phyloP scores from a whole-genome alignment of 2,888 invertebrate species.

The Syrphus vitripennis region DNA sequence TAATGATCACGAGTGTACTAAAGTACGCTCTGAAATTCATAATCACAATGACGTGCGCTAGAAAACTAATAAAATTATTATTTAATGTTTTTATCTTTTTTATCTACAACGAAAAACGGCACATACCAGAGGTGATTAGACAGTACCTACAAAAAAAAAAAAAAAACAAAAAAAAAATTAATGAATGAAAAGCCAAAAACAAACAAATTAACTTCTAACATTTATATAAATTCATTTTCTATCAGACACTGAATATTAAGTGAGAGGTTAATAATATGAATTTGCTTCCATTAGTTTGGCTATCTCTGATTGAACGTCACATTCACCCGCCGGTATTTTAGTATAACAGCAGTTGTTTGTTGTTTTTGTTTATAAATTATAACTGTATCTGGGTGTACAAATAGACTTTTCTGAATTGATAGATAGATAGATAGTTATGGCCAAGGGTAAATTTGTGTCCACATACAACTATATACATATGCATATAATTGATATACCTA shows the following conservation, averaged over 20 bases:
- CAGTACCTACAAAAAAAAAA: not conserved
- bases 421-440: constrained; percentile 6
- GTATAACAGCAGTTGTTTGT: not conserved
- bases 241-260: constrained; percentile 9
- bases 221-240: not conserved
- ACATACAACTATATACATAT: too few relatives aligned
- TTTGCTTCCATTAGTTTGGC: not conserved
- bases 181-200: not conserved
- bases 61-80: not conserved
- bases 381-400: not conserved
- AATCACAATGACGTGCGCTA: not conserved
- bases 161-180: not conserved
- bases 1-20: not conserved
- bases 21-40: not conserved
- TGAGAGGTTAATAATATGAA: constrained; percentile 18
- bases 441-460: not conserved
- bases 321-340: not conserved
- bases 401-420: constrained; percentile 14
- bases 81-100: not conserved
- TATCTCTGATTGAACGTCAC: not conserved
- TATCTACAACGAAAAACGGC: too few relatives aligned
- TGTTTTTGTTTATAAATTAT: too few relatives aligned
- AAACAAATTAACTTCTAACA: not conserved
- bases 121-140: not conserved
- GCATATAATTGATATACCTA: too few relatives aligned